phyloP scores from a whole-genome alignment of 2,797 vertebrate species.

The Florisuga fusca region DNA sequence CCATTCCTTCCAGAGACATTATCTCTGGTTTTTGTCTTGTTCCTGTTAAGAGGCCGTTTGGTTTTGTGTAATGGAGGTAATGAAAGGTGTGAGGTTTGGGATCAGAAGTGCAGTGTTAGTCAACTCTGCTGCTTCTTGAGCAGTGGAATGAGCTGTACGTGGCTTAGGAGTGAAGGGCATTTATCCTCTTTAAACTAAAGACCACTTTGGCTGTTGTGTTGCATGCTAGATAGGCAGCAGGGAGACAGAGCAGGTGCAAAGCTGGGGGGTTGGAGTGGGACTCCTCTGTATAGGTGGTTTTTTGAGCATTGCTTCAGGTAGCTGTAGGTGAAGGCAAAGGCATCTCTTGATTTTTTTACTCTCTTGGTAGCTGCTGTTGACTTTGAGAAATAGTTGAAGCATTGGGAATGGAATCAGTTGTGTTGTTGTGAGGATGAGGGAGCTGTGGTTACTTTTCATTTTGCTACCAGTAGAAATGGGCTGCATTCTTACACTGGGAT shows the following conservation, averaged over 20 bases:
- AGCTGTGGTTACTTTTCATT: background rate
- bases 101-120: background rate
- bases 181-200: background rate
- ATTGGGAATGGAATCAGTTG: background rate
- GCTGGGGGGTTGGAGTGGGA: accelerated
- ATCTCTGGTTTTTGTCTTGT: background rate
- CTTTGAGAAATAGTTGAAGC: background rate
- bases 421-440: background rate
- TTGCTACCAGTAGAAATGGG: background rate
- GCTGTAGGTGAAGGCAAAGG: background rate
- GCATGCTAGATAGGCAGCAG: accelerated
- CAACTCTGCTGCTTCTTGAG: background rate
- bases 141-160: accelerated
- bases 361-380: background rate
- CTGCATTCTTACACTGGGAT: background rate
- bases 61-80: background rate
- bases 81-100: background rate
- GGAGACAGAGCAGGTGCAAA: background rate
- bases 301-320: background rate
- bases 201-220: background rate
- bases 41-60: background rate
- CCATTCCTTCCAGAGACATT: background rate
- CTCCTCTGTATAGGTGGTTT: background rate
- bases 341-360: accelerated
- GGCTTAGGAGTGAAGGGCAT: background rate